Conservation (phyloP, 2,797 vertebrate species). For the Enteromius trimaculatus region DNA sequence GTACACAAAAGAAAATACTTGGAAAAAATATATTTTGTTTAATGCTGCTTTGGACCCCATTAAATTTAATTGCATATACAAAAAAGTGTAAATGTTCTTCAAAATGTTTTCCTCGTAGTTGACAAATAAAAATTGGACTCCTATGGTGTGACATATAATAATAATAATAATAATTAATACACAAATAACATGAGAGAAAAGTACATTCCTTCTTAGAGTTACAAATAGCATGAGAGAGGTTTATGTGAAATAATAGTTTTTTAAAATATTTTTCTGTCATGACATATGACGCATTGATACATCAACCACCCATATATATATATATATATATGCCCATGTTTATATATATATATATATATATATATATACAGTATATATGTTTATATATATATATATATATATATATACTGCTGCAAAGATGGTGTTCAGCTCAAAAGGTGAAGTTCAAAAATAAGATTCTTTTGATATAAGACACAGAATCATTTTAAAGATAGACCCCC, state of each 20-base stretch:
- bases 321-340: too few species aligned
- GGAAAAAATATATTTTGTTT: background rate
- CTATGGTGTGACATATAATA: too few species aligned
- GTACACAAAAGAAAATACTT: background rate
- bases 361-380: background rate
- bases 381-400: too few species aligned
- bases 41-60: background rate
- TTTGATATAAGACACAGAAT: slow-evolving; percentile 29
- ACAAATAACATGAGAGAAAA: too few species aligned
- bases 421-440: background rate
- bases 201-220: too few species aligned
- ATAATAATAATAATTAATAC: too few species aligned
- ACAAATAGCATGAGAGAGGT: too few species aligned
- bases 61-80: background rate
- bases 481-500: slow-evolving; percentile 38
- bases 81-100: background rate
- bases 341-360: too few species aligned
- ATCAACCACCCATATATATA: background rate
- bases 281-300: too few species aligned
- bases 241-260: too few species aligned
- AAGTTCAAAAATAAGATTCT: slow-evolving; percentile 11
- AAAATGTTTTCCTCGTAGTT: background rate
- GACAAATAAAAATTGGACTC: too few species aligned
- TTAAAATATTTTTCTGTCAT: too few species aligned
- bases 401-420: background rate